These are phyloP conservation scores for Callaeas wilsoni DNA, from an alignment of 2,113 vertebrate species.

Conservation along the genomic window DNA sequence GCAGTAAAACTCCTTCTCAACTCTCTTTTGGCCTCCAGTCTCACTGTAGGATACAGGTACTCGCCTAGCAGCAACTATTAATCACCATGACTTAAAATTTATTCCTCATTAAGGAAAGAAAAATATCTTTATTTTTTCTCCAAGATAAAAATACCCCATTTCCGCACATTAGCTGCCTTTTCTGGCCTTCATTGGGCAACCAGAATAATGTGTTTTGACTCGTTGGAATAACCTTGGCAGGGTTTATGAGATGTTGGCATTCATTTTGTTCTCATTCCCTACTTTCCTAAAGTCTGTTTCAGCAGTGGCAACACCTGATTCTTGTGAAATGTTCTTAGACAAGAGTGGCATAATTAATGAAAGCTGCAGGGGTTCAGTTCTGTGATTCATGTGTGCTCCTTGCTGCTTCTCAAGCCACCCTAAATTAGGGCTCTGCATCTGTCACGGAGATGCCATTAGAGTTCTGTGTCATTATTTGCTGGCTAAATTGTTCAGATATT, in stretches of 20 bases:
- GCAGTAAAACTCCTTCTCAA: background rate
- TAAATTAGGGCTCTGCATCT: background rate
- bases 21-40: background rate
- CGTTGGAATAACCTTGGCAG: background rate
- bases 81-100: background rate
- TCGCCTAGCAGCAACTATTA: background rate
- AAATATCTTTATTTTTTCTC: background rate
- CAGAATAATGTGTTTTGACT: background rate
- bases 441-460: background rate
- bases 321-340: background rate
- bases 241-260: background rate
- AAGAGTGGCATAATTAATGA: background rate
- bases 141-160: background rate
- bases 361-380: background rate
- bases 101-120: background rate
- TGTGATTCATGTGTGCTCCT: background rate
- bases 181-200: background rate
- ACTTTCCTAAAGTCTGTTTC: background rate
- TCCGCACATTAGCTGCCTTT: background rate
- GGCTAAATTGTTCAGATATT: background rate
- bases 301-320: background rate
- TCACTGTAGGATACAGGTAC: background rate
- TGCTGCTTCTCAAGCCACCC: background rate
- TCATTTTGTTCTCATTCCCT: background rate
- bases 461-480: background rate